Base-by-base conservation (phyloP, 2,797 vertebrate genomes). In the Sebastes minor region DNA sequence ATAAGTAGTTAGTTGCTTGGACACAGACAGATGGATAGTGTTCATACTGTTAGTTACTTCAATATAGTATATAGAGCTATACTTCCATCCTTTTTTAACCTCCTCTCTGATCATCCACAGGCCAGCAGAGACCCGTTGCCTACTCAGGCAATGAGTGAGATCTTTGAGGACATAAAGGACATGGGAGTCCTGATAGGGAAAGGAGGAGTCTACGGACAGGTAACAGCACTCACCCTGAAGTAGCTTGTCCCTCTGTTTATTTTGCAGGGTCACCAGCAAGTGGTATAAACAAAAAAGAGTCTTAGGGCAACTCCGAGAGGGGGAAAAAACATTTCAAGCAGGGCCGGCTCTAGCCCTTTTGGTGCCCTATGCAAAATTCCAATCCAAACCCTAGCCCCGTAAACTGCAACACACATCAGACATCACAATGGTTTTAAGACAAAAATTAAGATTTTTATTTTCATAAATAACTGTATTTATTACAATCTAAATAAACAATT, bases 141-240 rank as follows among this genome's bases (percentile, higher is more conserved):
- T 52, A 1, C 18, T 25, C 93, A 95, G 55, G 96, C 95, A 71
- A 84, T 98, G 8, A 76, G 0, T 76, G 89, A 96, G 74, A 99
- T 99, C 78, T 97, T 97, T 71, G 97, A 99, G 71, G 96, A 97
- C 74, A 94, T 96, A 69, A 98, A 97, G 83, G 93, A 97, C 80
- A 97, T 98, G 97, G 98, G 98, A 0, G 88, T 99, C 74, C 91
- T 99, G 28, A 89, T 99, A 0, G 98, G 98, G 18, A 97, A 95
- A 90, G 97, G 98, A 46, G 98, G 97, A 66, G 1, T 97, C 22
- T 96, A 97, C 28, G 95, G 90, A 85, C 98, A 99, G 97, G 98
- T 99, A 92, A 66, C 18, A 42, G 38, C 38, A 20, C 18, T 62
- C 59, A 32, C 23, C 23, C 16, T 46, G 16, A 46, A 46, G 16